phyloP scores from a whole-genome alignment of 2,113 vertebrate species.

The Carettochelys insculpta region DNA sequence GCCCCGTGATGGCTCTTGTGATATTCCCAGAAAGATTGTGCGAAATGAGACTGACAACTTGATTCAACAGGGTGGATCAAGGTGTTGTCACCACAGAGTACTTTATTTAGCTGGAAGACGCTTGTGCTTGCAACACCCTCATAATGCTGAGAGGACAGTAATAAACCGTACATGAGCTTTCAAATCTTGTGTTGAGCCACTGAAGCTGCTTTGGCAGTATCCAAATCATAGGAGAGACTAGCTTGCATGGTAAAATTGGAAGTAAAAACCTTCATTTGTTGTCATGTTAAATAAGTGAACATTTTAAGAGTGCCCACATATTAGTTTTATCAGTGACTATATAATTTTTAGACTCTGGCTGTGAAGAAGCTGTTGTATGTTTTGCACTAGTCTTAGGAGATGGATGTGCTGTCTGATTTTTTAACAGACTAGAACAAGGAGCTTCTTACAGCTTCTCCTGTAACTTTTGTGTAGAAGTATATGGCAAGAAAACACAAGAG shows the following conservation, averaged over 20 bases:
- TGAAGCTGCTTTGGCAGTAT: not conserved
- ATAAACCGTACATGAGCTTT: not conserved
- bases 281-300: not conserved
- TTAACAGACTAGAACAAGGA: constrained; percentile 19
- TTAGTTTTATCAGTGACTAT: not conserved
- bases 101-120: not conserved
- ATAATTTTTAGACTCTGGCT: constrained; percentile 11
- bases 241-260: not conserved
- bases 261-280: not conserved
- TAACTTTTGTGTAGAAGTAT: constrained; percentile 53
- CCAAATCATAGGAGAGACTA: not conserved
- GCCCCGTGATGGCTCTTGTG: too few species aligned
- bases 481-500: constrained; percentile 34
- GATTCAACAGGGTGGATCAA: not conserved
- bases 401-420: constrained; percentile 24
- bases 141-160: fast-evolving
- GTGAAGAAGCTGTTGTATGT: constrained; percentile 36
- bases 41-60: not conserved
- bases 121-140: not conserved
- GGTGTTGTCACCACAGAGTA: not conserved
- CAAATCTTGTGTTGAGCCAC: not conserved
- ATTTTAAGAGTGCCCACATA: fast-evolving
- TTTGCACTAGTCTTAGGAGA: not conserved
- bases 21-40: not conserved
- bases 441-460: not conserved